Percentiles rank a stretch among this genome's conserved stretches.
Conservation (phyloP, 2,888 invertebrate species). For the Lithosia quadra region DNA sequence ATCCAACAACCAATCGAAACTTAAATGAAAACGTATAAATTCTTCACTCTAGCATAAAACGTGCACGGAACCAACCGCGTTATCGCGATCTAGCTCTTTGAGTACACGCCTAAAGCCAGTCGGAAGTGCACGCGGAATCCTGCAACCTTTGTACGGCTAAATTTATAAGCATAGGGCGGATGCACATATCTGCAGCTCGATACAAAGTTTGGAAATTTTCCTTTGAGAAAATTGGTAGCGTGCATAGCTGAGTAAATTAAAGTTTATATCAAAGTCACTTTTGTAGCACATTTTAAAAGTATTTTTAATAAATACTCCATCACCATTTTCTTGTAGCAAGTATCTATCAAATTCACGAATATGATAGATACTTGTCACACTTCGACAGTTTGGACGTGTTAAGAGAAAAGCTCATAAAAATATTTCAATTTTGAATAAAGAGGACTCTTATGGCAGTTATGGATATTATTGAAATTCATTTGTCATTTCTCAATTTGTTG, state of each 20-base stretch:
- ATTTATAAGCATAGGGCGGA: constrained; percentile 51
- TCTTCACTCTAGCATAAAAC: constrained; percentile 52
- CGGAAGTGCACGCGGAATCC: constrained; percentile 67
- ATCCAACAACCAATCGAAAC: constrained; percentile 18
- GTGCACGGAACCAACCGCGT: constrained; percentile 59
- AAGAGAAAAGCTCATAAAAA: too few species aligned
- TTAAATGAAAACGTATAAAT: constrained; percentile 48
- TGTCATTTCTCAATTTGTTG: background rate
- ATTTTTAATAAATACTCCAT: background rate
- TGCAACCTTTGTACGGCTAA: constrained; percentile 58
- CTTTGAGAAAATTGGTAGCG: constrained; percentile 34
- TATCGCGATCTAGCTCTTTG: constrained; percentile 81
- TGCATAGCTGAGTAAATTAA: constrained; percentile 33
- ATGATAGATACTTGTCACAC: too few species aligned
- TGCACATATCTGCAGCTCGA: constrained; percentile 19
- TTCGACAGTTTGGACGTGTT: too few species aligned
- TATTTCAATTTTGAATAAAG: too few species aligned
- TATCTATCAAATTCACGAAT: too few species aligned
- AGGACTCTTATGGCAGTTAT: too few species aligned
- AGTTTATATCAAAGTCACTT: constrained; percentile 1
- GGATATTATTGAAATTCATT: background rate
- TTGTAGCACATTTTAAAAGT: background rate
- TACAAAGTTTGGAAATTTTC: constrained; percentile 26
- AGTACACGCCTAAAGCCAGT: constrained; percentile 64
- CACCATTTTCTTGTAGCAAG: too few species aligned